Base-by-base conservation (phyloP, 2,888 invertebrate species). In the Bellardia bayeri region DNA sequence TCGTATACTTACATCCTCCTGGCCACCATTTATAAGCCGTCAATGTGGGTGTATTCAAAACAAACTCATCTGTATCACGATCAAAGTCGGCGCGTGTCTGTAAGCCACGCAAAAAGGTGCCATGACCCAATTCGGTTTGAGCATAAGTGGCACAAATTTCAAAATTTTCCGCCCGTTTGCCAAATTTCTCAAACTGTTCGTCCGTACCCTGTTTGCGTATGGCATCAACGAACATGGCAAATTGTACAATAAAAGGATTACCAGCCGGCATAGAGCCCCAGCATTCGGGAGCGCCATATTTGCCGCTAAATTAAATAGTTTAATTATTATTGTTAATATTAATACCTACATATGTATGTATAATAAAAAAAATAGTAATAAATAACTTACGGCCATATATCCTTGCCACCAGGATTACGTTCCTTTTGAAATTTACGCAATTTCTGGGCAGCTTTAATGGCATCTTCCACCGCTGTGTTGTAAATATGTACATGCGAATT, bases 11-110 rank as follows among this genome's bases (percentile, higher is more conserved):
- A 98, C 98, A 94, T 92, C 97, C 97, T 23, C 98, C 99, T 23
- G 98, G 98, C 99, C 98, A 99, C 98, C 98, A 99, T 94, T 99
- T 99, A 92, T 97, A 97, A 0, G 98, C 96, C 0, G 98, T 97
- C 13, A 98, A 94, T 2, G 97, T 97, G 0, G 99, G 99, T 74
- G 97, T 97, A 91, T 98, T 95, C 42, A 99, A 93, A 56, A 98
- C 94, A 92, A 99, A 99, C 94, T 98, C 97, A 92, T 98, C 95
- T 0, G 96, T 97, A 2, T 93, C 91, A 0, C 96, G 94, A 93
- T 99, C 98, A 92, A 97, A 99, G 0, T 97, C 98, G 2, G 99
- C 98, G 0, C 97, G 97, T 0, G 99, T 99, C 94, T 99, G 98
- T 89, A 99, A 93, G 0, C 98, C 92, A 88, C 98, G 95, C 82